A percentile compares a stretch with the other conserved stretches of the same genome.
Evolutionary conservation across 2,888 invertebrate species (phyloP).

Genomic region (Sympetrum striolatum): DNA sequence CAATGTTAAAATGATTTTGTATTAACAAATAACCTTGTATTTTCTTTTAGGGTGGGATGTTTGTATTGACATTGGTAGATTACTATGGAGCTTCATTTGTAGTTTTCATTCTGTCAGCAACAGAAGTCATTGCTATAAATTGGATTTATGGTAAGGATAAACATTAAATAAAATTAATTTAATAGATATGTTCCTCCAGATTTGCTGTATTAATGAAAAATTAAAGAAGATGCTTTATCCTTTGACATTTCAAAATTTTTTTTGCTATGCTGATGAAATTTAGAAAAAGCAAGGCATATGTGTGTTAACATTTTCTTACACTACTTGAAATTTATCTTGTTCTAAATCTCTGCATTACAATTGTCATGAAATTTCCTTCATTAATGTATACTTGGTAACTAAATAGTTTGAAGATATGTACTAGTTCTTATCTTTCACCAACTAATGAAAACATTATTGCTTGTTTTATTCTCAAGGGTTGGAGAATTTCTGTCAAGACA

Average conservation of each 20-base stretch:
- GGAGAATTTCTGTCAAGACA: slow-evolving; percentile 72
- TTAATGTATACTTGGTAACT: too few species aligned
- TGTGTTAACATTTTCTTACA: too few species aligned
- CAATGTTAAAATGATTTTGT: too few species aligned
- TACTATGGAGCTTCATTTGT: slow-evolving; percentile 69
- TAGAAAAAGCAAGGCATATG: too few species aligned
- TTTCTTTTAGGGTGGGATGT: slow-evolving; percentile 66
- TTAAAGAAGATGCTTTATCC: neutral
- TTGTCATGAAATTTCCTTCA: too few species aligned
- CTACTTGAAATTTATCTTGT: too few species aligned
- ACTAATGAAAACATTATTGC: too few species aligned
- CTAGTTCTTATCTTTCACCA: neutral
- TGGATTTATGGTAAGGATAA: slow-evolving; percentile 66
- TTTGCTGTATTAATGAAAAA: slow-evolving; percentile 47
- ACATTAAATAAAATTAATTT: neutral
- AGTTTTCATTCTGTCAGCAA: slow-evolving; percentile 65
- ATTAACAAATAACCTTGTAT: slow-evolving; percentile 30
- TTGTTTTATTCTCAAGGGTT: slow-evolving; percentile 60
- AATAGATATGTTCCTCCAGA: neutral
- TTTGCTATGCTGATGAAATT: too few species aligned
- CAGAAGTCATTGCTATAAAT: slow-evolving; percentile 64
- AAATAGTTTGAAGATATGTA: too few species aligned
- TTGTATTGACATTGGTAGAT: slow-evolving; percentile 67
- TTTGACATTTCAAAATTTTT: neutral
- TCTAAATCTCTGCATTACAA: too few species aligned